These are phyloP conservation scores for Platygyra sinensis DNA, from an alignment of 64 coral and sea anemone species.

Conservation along the genomic window DNA sequence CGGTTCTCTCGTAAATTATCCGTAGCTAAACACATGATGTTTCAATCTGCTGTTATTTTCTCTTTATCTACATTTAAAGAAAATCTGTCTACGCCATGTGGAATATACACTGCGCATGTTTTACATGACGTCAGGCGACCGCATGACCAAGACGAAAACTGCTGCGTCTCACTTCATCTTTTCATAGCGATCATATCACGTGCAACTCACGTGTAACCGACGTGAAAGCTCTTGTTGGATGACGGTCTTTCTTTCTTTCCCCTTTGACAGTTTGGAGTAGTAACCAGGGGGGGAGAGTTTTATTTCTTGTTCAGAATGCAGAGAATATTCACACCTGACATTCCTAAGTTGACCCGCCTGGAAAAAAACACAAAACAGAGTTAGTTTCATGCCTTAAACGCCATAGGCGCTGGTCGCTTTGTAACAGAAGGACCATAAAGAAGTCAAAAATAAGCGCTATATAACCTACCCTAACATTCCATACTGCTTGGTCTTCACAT, in stretches of 20 bases:
- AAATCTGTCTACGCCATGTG: no score
- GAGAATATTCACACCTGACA: slow-evolving; percentile 82
- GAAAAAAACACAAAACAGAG: slow-evolving; percentile 11
- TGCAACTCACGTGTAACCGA: neutral
- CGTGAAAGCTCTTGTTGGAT: neutral
- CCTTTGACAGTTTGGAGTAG: neutral
- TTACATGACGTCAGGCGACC: neutral
- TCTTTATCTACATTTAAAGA: no score
- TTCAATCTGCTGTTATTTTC: no score
- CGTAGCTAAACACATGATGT: no score
- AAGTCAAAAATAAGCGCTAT: neutral
- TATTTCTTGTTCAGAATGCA: slow-evolving; percentile 85
- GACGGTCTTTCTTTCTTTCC: neutral
- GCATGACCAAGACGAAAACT: neutral
- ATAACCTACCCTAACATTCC: slow-evolving; percentile 86
- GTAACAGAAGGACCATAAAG: neutral
- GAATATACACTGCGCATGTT: no score
- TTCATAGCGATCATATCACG: neutral
- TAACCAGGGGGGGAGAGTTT: neutral
- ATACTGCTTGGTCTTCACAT: slow-evolving; percentile 82
- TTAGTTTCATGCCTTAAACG: neutral
- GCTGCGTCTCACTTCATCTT: neutral
- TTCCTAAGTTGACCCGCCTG: slow-evolving; percentile 80
- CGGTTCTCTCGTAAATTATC: no score
- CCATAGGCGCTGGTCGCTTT: neutral